phyloP scores from a whole-genome alignment of 2,797 vertebrate genomes.

The Eospalax fontanierii region DNA sequence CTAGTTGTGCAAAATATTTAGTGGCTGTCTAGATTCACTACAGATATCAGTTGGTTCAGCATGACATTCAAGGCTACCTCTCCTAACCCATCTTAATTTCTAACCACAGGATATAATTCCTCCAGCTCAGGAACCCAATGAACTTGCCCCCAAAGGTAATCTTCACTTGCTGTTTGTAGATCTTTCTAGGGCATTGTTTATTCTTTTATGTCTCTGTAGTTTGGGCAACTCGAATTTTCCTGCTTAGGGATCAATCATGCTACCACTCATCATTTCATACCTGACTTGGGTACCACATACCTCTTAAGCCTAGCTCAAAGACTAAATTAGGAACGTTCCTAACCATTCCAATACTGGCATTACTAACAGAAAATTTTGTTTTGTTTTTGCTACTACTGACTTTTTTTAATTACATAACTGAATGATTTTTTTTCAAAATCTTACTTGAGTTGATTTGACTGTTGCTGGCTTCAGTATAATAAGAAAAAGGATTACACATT shows the following conservation, averaged over 20 bases:
- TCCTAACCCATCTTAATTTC: not conserved
- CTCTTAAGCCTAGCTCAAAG: not conserved
- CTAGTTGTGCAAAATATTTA: not conserved
- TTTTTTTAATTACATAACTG: not conserved
- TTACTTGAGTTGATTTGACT: not conserved
- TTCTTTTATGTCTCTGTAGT: not conserved
- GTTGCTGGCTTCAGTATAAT: not conserved
- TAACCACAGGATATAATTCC: not conserved
- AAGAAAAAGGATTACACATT: not conserved
- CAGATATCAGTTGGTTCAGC: not conserved
- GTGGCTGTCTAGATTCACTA: not conserved
- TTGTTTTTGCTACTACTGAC: not conserved
- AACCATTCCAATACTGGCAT: not conserved
- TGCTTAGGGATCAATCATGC: not conserved
- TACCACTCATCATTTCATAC: not conserved
- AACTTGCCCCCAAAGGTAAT: too few relatives aligned
- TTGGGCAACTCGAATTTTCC: not conserved
- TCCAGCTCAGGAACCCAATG: not conserved
- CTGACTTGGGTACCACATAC: not conserved
- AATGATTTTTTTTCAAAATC: conserved; percentile 7
- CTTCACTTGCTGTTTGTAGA: not conserved
- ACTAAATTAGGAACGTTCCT: not conserved
- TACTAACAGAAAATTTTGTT: not conserved
- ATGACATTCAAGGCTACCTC: not conserved
- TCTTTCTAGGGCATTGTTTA: not conserved